Conservation (phyloP, 1,140 invertebrate species). For the Rhopalosiphum maidis region DNA sequence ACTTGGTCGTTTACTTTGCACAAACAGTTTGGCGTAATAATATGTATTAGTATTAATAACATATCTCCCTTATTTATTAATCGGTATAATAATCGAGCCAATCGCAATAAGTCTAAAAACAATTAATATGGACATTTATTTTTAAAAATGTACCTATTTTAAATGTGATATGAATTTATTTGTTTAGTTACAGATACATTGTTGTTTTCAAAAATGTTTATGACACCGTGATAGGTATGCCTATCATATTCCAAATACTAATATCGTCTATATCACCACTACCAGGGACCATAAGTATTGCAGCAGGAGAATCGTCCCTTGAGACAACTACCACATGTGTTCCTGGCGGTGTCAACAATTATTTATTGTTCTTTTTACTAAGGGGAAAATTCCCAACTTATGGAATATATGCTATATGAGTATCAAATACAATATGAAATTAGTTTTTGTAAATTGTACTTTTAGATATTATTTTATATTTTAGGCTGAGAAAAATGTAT, state of each 20-base stretch:
- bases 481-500: neutral
- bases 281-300: slow-evolving; percentile 30
- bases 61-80: slow-evolving; percentile 43
- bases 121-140: too few relatives aligned
- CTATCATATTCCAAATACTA: slow-evolving; percentile 42
- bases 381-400: slow-evolving; percentile 51
- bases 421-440: slow-evolving; percentile 36
- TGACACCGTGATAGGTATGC: neutral
- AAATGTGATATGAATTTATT: neutral
- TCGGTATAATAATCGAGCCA: slow-evolving; percentile 15
- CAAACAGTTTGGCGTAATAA: slow-evolving; percentile 31
- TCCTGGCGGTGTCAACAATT: slow-evolving; percentile 56
- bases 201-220: slow-evolving; percentile 19
- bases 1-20: slow-evolving; percentile 43
- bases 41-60: slow-evolving; percentile 29
- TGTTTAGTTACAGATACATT: neutral
- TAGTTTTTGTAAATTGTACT: slow-evolving; percentile 46
- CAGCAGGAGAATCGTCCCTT: slow-evolving; percentile 38
- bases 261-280: slow-evolving; percentile 26
- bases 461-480: slow-evolving; percentile 11
- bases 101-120: neutral
- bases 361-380: slow-evolving; percentile 48
- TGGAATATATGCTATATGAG: neutral
- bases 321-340: slow-evolving; percentile 52
- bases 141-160: neutral